Conservation (phyloP, 1,140 invertebrate genomes). For the Pissodes strobi region DNA sequence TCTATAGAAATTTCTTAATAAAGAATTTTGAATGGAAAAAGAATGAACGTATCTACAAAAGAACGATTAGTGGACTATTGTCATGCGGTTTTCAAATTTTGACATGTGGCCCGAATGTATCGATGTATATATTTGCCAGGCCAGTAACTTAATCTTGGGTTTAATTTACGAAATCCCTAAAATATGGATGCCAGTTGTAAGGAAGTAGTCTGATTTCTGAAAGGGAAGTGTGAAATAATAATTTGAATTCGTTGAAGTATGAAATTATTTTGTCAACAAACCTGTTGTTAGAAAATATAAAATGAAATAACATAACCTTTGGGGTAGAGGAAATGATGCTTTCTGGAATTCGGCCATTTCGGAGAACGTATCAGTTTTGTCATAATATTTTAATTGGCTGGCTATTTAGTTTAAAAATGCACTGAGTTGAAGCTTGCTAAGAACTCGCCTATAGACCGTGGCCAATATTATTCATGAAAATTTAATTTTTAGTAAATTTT, state of each 20-base stretch:
- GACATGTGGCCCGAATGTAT: constrained; percentile 22
- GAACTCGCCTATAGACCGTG: too few species aligned
- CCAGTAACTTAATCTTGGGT: constrained; percentile 21
- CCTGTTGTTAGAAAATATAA: not conserved
- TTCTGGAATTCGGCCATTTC: too few species aligned
- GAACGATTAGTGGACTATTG: constrained; percentile 31
- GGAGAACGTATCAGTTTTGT: too few species aligned
- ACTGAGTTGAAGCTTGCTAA: too few species aligned
- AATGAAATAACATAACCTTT: too few species aligned
- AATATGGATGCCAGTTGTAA: constrained; percentile 4
- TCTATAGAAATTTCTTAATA: constrained; percentile 10
- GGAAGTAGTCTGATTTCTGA: constrained; percentile 1
- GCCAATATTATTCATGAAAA: too few species aligned
- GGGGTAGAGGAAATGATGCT: too few species aligned
- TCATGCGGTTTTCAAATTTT: constrained; percentile 24
- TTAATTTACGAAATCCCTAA: constrained; percentile 9
- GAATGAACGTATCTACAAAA: constrained; percentile 10
- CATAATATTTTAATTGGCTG: too few species aligned
- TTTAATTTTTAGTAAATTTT: too few species aligned
- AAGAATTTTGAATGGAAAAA: constrained; percentile 20
- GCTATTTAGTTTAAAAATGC: too few species aligned
- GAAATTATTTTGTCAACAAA: constrained; percentile 33
- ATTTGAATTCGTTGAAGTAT: constrained; percentile 19
- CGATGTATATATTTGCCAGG: not conserved
- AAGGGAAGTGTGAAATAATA: constrained; percentile 16